These are phyloP conservation scores for Pheosia gnoma DNA, from an alignment of 2,888 invertebrate species.

Conservation along the genomic window DNA sequence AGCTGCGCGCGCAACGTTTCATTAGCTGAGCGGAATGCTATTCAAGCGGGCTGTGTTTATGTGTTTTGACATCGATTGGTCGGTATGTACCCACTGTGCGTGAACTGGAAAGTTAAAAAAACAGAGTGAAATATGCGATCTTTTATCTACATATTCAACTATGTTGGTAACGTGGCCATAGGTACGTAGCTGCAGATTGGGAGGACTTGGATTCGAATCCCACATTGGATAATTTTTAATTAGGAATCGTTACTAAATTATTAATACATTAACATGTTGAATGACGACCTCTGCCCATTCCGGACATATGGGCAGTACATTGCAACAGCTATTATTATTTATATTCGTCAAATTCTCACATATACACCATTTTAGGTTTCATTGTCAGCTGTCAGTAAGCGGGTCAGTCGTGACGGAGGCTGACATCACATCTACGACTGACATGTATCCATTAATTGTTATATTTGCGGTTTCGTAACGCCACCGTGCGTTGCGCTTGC, in stretches of 20 bases:
- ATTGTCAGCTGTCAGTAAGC: neutral
- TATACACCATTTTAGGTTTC: neutral
- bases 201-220: too few relatives aligned
- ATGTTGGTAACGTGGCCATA: too few relatives aligned
- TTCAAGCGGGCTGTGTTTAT: slow-evolving; percentile 6
- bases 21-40: slow-evolving; percentile 21
- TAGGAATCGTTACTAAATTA: too few relatives aligned
- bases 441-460: slow-evolving; percentile 5
- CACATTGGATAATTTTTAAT: too few relatives aligned
- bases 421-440: neutral
- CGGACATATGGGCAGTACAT: too few relatives aligned
- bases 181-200: too few relatives aligned
- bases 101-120: neutral
- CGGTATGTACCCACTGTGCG: neutral
- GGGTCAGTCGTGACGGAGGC: neutral
- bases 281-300: too few relatives aligned
- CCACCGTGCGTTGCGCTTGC: neutral
- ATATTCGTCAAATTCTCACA: too few relatives aligned
- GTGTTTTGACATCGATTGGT: slow-evolving; percentile 8
- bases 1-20: slow-evolving; percentile 22
- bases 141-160: too few relatives aligned
- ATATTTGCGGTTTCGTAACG: slow-evolving; percentile 2
- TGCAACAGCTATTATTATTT: too few relatives aligned
- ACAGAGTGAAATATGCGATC: neutral
- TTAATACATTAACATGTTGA: too few relatives aligned